A percentile compares a stretch with the other conserved stretches of the same genome.
Evolutionary conservation across 2,888 invertebrate species (phyloP).

Genomic region (Eristalis pertinax): DNA sequence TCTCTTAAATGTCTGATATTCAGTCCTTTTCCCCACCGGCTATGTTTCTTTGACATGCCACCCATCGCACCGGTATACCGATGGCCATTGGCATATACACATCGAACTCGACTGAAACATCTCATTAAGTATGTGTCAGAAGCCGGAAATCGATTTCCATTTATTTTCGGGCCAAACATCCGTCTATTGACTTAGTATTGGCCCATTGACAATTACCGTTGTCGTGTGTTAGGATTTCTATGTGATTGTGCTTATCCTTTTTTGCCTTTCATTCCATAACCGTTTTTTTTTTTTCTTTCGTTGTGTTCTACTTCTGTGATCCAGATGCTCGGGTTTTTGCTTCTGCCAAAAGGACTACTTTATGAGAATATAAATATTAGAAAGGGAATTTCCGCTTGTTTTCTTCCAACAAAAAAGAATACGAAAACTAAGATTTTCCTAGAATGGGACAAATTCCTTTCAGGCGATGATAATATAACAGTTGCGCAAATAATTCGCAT

Average conservation of each 20-base stretch:
- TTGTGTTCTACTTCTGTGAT: background rate
- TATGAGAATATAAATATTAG: conserved; percentile 28
- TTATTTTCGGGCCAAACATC: conserved; percentile 45
- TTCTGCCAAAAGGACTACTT: conserved; percentile 14
- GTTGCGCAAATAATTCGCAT: background rate
- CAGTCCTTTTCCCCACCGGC: background rate
- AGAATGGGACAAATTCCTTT: background rate
- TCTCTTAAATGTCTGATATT: conserved; percentile 3
- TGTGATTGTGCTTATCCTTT: background rate
- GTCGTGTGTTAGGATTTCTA: background rate
- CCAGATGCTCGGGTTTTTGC: background rate
- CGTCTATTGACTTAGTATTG: conserved; percentile 36
- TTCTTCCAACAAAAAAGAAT: background rate
- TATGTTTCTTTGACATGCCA: conserved; percentile 11
- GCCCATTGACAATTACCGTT: conserved; percentile 20
- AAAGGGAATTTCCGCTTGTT: conserved; percentile 6
- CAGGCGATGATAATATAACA: background rate
- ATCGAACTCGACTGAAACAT: conserved; percentile 1
- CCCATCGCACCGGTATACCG: background rate
- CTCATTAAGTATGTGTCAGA: conserved; percentile 54
- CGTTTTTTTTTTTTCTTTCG: background rate
- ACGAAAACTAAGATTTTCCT: background rate
- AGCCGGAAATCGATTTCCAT: conserved; percentile 56
- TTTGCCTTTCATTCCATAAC: background rate
- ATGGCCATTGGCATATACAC: background rate